Conservation (phyloP, 2,888 invertebrate genomes). For the Drosophila tanythrix region DNA sequence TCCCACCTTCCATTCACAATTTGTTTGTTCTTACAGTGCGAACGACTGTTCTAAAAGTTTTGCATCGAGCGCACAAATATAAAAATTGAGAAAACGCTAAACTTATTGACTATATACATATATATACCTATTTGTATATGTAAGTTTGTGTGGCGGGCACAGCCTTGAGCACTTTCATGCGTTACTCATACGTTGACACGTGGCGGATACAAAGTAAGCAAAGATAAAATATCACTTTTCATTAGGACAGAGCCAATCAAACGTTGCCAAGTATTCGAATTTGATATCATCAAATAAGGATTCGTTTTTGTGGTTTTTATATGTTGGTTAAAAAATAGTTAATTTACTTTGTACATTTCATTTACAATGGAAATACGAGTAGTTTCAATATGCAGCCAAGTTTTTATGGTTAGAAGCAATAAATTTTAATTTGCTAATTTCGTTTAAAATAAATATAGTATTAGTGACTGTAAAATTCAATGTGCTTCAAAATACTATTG, state of each 20-base stretch:
- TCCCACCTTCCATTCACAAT: slow-evolving; percentile 29
- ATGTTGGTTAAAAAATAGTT: background rate
- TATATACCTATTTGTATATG: slow-evolving; percentile 37
- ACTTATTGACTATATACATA: slow-evolving; percentile 60
- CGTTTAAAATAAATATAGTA: background rate
- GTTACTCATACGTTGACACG: slow-evolving; percentile 55
- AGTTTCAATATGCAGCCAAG: background rate
- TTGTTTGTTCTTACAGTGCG: slow-evolving; percentile 40
- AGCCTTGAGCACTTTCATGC: slow-evolving; percentile 27
- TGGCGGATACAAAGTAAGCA: slow-evolving; percentile 14
- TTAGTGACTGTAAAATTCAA: background rate
- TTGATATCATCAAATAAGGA: slow-evolving; percentile 32
- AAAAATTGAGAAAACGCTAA: slow-evolving; percentile 4
- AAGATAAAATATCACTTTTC: slow-evolving; percentile 30
- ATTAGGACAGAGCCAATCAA: slow-evolving; percentile 27
- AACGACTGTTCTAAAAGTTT: slow-evolving; percentile 31
- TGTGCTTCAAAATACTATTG: background rate
- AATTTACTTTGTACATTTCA: background rate
- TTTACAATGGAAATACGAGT: background rate
- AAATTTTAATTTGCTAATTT: background rate
- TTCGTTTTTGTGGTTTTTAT: slow-evolving; percentile 7
- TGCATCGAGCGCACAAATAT: slow-evolving; percentile 13
- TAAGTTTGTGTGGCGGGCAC: slow-evolving; percentile 4
- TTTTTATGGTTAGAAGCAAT: background rate
- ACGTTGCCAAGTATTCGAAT: slow-evolving; percentile 4